Evolutionary conservation across 64 coral and sea anemone genomes (phyloP).

Genomic region (Orbicella faveolata): DNA sequence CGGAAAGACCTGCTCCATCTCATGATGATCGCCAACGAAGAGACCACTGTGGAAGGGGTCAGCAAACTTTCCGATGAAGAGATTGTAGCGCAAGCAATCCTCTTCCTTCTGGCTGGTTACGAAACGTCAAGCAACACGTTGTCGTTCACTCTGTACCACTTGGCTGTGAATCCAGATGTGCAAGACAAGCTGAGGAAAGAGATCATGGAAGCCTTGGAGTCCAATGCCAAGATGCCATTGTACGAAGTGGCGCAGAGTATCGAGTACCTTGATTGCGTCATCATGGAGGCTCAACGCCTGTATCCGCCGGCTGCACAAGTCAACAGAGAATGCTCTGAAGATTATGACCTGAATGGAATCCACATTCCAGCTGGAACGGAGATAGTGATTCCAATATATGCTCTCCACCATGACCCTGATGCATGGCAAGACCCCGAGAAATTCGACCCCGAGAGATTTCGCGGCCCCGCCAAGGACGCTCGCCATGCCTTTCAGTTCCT

Average conservation of each 20-base stretch:
- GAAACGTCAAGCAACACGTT: slow-evolving; percentile 50
- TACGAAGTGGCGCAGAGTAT: slow-evolving; percentile 31
- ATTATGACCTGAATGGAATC: slow-evolving; percentile 37
- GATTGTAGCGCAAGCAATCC: slow-evolving; percentile 1
- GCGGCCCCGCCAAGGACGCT: slow-evolving; percentile 31
- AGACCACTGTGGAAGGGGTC: slow-evolving; percentile 11
- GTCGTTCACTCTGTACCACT: slow-evolving; percentile 13
- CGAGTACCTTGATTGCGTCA: slow-evolving; percentile 69
- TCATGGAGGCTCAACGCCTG: slow-evolving; percentile 52
- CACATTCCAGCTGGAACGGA: slow-evolving; percentile 63
- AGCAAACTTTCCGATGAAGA: slow-evolving; percentile 38
- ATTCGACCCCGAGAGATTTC: slow-evolving; percentile 75
- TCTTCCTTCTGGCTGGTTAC: slow-evolving; percentile 37
- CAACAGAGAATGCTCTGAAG: slow-evolving; percentile 35
- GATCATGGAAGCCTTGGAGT: slow-evolving; percentile 16
- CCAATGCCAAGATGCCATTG: slow-evolving; percentile 4
- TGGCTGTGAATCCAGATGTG: slow-evolving; percentile 23
- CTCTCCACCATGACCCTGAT: slow-evolving; percentile 58
- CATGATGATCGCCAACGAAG: slow-evolving; percentile 22
- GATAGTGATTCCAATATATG: slow-evolving; percentile 43
- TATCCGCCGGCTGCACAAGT: slow-evolving; percentile 9
- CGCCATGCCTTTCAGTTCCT: slow-evolving; percentile 64
- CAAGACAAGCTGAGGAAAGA: slow-evolving; percentile 46
- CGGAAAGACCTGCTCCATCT: slow-evolving; percentile 38
- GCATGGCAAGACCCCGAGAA: slow-evolving; percentile 59